phyloP scores from a whole-genome alignment of 2,888 invertebrate genomes.

The Blomia tropicalis region DNA sequence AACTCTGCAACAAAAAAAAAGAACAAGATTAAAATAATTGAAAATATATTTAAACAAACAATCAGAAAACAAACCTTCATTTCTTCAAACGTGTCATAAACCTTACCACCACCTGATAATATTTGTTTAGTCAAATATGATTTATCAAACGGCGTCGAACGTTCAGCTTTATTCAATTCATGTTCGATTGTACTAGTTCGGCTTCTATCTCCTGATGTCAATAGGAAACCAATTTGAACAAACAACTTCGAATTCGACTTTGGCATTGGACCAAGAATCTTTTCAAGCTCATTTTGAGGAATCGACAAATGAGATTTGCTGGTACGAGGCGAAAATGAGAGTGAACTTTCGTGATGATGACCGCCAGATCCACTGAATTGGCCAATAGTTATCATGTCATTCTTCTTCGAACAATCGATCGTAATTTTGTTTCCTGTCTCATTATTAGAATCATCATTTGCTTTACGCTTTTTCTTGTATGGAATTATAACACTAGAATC shows the following conservation, averaged over 20 bases:
- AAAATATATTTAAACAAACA: neutral
- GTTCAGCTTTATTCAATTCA: conserved; percentile 16
- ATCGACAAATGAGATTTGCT: neutral
- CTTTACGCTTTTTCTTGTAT: neutral
- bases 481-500: conserved; percentile 8
- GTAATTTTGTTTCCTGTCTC: too few relatives aligned
- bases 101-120: conserved; percentile 33
- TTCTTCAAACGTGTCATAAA: conserved; percentile 31
- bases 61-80: conserved; percentile 24
- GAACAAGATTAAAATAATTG: neutral
- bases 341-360: conserved; percentile 3
- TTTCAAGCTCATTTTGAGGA: conserved; percentile 20
- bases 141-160: conserved; percentile 33
- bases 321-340: conserved; percentile 3
- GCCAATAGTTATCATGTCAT: neutral
- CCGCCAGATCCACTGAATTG: neutral
- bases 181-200: neutral
- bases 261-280: conserved; percentile 24
- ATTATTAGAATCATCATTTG: neutral
- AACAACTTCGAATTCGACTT: conserved; percentile 5
- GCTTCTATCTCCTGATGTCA: conserved; percentile 2
- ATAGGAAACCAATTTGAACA: conserved; percentile 16
- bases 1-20: conserved; percentile 8
- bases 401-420: neutral
- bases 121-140: conserved; percentile 33